Base-by-base conservation (phyloP, 2,797 vertebrate species). In the Darevskia nairensis region DNA sequence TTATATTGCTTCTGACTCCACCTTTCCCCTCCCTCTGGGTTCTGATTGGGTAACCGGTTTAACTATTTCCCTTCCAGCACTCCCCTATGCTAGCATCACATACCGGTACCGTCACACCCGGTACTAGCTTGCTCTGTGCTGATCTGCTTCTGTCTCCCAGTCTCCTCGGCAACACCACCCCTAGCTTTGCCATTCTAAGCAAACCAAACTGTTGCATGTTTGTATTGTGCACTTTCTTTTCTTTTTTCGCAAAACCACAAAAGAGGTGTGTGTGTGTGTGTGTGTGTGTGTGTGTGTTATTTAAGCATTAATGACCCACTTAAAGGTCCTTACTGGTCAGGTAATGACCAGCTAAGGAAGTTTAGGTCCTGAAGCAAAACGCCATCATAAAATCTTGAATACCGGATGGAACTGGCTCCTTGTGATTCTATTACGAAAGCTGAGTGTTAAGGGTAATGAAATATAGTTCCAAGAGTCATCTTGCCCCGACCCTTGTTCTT, bases 291-390 rank as follows among this genome's bases (percentile, higher is more conserved):
- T 0, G 9, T 2, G 11, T 1, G 1, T 95, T 96, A 94, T 93
- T 95, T 94, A 94, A 94, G 92, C 90, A 94, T 95, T 96, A 95
- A 95, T 95, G 95, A 94, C 88, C 93, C 91, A 85, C 94, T 96
- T 93, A 94, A 94, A 95, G 95, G 94, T 95, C 95, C 94, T 96
- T 94, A 95, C 93, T 93, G 94, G 91, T 94, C 94, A 96, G 91
- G 92, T 95, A 94, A 95, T 96, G 94, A 94, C 94, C 95, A 92
- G 94, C 94, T 93, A 93, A 91, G 93, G 94, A 94, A 95, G 94
- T 94, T 95, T 94, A 95, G 89, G 92, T 92, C 93, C 93, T 86
- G 87, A 92, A 93, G 95, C 92, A 94, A 95, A 94, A 91, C 82
- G 93, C 93, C 88, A 86, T 32, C 94, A 93, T 95, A 94, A 95